Evolutionary conservation across 1,140 invertebrate genomes (phyloP).

Genomic region (Brachionus rubens): DNA sequence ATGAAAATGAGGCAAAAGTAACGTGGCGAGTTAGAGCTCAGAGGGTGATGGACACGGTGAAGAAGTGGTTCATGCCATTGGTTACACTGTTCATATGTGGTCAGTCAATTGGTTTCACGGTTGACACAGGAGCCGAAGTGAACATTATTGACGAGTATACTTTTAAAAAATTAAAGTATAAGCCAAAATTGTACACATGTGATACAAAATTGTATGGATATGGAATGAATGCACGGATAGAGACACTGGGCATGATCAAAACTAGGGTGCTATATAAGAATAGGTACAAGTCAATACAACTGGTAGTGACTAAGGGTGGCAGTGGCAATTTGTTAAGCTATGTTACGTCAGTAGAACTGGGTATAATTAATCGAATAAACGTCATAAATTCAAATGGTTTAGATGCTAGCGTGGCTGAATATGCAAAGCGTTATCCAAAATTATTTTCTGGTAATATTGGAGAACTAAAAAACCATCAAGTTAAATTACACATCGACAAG

Average conservation of each 20-base stretch:
- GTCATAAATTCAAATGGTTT: not conserved
- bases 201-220: not conserved
- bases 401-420: not conserved
- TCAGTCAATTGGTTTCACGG: not conserved
- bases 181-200: not conserved
- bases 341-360: not conserved
- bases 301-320: not conserved
- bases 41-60: not conserved
- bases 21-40: too few relatives aligned
- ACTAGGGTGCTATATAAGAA: not conserved
- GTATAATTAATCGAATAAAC: not conserved
- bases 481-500: not conserved
- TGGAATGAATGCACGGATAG: not conserved
- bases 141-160: not conserved
- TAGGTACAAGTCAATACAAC: not conserved
- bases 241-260: too few relatives aligned
- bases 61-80: not conserved
- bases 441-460: slow-evolving; percentile 20
- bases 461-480: slow-evolving; percentile 8
- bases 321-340: not conserved
- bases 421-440: not conserved
- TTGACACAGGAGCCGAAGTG: not conserved
- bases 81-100: not conserved
- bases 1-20: not conserved
- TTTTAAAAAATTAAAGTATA: not conserved